Evolutionary conservation across 2,113 vertebrate species (phyloP).

Genomic region (Hepsetus odoe): DNA sequence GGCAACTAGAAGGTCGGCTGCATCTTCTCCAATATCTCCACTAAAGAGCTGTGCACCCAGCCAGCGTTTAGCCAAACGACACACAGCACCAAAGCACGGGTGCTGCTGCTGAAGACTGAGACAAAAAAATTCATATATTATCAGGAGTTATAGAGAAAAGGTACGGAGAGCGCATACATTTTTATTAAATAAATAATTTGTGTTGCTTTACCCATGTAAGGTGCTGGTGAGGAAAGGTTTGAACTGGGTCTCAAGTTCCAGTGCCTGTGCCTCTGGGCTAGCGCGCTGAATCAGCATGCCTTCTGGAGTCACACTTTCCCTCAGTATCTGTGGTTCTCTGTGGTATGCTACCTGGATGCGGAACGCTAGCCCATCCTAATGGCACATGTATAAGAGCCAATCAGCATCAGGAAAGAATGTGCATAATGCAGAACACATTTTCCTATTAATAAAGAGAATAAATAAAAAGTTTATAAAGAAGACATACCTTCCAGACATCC

Average conservation of each 20-base stretch:
- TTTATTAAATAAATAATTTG: no score
- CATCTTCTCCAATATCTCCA: slow-evolving; percentile 81
- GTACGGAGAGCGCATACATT: no score
- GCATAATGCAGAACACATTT: background rate
- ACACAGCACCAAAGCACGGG: slow-evolving; percentile 81
- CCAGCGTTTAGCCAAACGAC: slow-evolving; percentile 93
- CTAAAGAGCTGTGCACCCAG: slow-evolving; percentile 87
- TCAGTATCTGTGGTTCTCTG: slow-evolving; percentile 88
- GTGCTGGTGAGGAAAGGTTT: slow-evolving; percentile 88
- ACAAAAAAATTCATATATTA: background rate
- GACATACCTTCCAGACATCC: slow-evolving; percentile 87
- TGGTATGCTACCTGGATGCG: slow-evolving; percentile 91
- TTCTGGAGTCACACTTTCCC: slow-evolving; percentile 80
- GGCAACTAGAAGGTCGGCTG: slow-evolving; percentile 88
- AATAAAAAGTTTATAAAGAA: no score
- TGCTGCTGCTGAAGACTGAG: slow-evolving; percentile 92
- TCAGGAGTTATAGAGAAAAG: background rate
- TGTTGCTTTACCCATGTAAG: slow-evolving; percentile 83
- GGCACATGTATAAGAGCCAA: background rate
- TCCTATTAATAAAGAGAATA: background rate
- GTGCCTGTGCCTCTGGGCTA: slow-evolving; percentile 81
- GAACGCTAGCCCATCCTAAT: slow-evolving; percentile 89
- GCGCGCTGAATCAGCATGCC: slow-evolving; percentile 87
- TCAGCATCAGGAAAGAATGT: background rate
- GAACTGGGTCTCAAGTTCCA: slow-evolving; percentile 85